Base-by-base conservation (phyloP, 2,797 vertebrate species). In the Pelodytes ibericus region DNA sequence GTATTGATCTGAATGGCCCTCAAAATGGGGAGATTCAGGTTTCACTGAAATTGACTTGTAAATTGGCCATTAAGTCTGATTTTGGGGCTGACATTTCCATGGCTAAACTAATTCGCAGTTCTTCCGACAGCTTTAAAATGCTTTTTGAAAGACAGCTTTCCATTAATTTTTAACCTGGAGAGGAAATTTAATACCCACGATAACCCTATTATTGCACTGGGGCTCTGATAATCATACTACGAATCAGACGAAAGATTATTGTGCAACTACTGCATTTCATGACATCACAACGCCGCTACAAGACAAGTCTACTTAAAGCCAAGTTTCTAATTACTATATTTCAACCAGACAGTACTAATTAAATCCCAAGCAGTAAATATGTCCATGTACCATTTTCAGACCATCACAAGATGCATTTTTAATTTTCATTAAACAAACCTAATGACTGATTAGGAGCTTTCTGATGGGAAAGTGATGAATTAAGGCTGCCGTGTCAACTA, bases 301-400 rank as follows among this genome's bases (percentile, higher is more conserved):
- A 27, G 24, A 51, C 29, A 62, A 68, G 22, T 22, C n/a, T 29
- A 15, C 18, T 33, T 72, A 18, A 56, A 61, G 70, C 71, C 71
- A 79, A 73, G 57, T 18, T 62, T 62, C 61, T 73, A 79, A 79
- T 78, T 67, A 58, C 44, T 56, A 13, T 73, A 79, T 60, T 71
- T 73, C 47, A 79, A 15, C 4, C 3, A 68, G 57, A 69, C 76
- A 69, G 71, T n/a, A 60, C 25, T 56, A 68, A 49, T 72, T 67
- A 72, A 66, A 53, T 30, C 30, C 31, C 3, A 33, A 56, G 47
- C 26, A 56, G 70, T 79, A 73, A 79, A 79, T 79, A 68, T 73
- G 64, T 53, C 71, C 25, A 68, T 39, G 24, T 61, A 49, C 31
- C 58, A 51, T 53, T 72, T 72, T 61, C 49, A 56, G n/a, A 44